Evolutionary conservation across 1,140 invertebrate genomes (phyloP).

Genomic region (Platorchestia sp.): DNA sequence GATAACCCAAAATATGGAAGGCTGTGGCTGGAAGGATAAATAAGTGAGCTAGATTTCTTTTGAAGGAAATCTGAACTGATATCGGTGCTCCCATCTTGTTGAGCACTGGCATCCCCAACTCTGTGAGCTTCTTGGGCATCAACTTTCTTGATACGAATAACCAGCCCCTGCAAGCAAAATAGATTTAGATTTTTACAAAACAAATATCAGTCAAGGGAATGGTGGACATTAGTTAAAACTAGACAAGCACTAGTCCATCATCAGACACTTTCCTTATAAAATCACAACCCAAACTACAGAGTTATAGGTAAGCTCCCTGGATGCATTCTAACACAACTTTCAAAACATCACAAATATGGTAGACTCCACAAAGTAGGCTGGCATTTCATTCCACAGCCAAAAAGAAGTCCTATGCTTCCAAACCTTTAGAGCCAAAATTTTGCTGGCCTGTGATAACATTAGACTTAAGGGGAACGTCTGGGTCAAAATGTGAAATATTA

Average conservation of each 20-base stretch:
- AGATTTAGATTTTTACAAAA: neutral
- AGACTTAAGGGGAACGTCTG: no score
- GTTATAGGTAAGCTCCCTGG: neutral
- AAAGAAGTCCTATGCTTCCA: no score
- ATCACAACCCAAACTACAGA: no score
- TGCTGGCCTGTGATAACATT: no score
- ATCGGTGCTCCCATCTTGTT: neutral
- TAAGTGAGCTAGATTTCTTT: neutral
- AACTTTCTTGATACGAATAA: slow-evolving; percentile 33
- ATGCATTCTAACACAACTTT: neutral
- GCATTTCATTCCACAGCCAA: no score
- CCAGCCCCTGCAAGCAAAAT: neutral
- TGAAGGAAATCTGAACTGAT: neutral
- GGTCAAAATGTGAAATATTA: no score
- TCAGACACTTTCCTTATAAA: no score
- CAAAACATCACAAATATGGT: no score
- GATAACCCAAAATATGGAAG: neutral
- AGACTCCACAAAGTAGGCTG: no score
- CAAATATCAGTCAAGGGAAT: neutral
- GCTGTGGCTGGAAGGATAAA: neutral
- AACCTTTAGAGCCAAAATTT: no score
- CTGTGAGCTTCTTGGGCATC: neutral
- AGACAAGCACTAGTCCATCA: neutral
- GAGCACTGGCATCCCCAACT: neutral
- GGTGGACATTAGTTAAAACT: neutral